Evolutionary conservation across 2,113 vertebrate species (phyloP).

Genomic region (Ctenomys sociabilis): DNA sequence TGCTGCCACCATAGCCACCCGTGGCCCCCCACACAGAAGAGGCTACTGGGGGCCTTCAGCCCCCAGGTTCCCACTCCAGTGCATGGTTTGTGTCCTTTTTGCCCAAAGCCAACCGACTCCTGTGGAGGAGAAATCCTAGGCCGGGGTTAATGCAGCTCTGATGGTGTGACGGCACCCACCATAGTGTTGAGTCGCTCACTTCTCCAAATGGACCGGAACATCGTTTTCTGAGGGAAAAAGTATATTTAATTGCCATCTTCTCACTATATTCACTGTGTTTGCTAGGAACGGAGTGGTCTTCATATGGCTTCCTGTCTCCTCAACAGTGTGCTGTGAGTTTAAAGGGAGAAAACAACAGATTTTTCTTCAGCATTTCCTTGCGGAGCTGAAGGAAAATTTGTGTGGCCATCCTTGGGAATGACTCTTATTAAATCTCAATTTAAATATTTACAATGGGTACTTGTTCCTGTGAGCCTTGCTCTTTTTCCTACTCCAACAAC

Average conservation of each 20-base stretch:
- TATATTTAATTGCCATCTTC: not conserved
- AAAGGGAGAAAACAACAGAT: not conserved
- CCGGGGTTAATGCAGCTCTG: not conserved
- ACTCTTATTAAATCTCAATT: conserved; percentile 19
- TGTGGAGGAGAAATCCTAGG: not conserved
- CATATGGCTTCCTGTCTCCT: not conserved
- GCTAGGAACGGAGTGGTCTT: accelerated
- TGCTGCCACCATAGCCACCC: not conserved
- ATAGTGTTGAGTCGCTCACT: not conserved
- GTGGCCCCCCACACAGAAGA: not conserved
- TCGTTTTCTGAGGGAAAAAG: not conserved
- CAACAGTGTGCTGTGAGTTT: not conserved
- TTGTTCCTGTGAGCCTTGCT: not conserved
- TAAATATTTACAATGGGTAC: not conserved
- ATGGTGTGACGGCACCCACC: not conserved
- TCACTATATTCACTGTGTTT: not conserved
- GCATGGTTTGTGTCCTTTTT: not conserved
- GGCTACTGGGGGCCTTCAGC: not conserved
- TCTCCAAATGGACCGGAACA: not conserved
- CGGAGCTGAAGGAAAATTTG: not conserved
- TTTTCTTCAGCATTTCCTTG: not conserved
- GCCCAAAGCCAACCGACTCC: not conserved
- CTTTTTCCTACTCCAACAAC: not conserved
- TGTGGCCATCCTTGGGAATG: not conserved
- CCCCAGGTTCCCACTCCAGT: not conserved